Base-by-base conservation (phyloP, 2,888 invertebrate species). In the Aromia moschata region DNA sequence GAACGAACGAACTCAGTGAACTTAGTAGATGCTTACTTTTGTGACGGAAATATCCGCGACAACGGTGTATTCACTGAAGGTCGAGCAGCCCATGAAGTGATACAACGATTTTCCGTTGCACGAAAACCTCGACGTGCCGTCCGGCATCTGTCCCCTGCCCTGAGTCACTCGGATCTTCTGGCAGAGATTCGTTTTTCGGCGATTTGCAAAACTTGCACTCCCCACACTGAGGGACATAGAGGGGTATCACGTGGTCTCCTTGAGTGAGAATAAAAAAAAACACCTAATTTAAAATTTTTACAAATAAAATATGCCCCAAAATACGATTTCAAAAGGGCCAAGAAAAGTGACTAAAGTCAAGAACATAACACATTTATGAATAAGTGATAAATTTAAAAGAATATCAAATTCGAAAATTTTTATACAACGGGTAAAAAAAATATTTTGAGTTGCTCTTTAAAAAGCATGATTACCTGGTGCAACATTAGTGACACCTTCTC, bases 41-140 rank as follows among this genome's bases (percentile, higher is more conserved):
- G 91, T 89, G n/a, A 98, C 83, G 17, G 98, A 97, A 76, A 99
- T 94, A 81, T 95, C 96, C 63, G 93, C 89, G 55, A 96, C 94
- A 11, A 98, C 97, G 1, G 96, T 96, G 78, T 95, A 97, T 81
- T 97, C 93, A 62, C 92, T 88, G 79, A 98, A 98, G 0, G 96
- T 95, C 0, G 95, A 96, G 67, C 93, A 93, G n/a, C 97, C 97
- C 97, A 98, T 97, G 75, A 95, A 98, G 80, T 97, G 96, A 75
- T 83, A 92, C 5, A 97, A 71, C 43, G 85, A 84, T 80, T 95
- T 83, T 1, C 91, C 93, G 65, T 92, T 90, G 80, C 91, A 92
- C 18, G 86, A 88, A 80, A 97, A 95, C 41, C 97, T 86, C 5
- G 87, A 86, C 0, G 94, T 94, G 12, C 95, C 96, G 80, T 97